Base-by-base conservation (phyloP, 2,888 invertebrate species). In the Latrodectus hesperus region DNA sequence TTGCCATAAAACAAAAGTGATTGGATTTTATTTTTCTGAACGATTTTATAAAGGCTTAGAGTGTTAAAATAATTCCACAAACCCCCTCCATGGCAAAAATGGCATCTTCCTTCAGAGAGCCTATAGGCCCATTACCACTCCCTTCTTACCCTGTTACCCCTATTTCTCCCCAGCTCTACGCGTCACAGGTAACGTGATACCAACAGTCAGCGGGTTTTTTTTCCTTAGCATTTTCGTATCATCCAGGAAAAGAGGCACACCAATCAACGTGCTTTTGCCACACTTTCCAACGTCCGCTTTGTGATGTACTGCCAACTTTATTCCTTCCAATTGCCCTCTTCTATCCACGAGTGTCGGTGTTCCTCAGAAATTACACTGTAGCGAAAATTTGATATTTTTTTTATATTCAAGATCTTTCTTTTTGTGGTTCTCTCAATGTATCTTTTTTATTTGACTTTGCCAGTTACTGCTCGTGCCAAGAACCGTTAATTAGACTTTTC, bases 101-200 rank as follows among this genome's bases (percentile, higher is more conserved):
- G 88, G 88, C 64, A 78, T 83, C 77, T 67, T 78, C 88, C 88
- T 64, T 49, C 60, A 82, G 83, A 79, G 85, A 79, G 53, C 78
- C 83, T 38, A 64, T 75, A 68, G 83, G 82, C 78, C 88, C 88
- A 88, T 88, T 88, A 88, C 68, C 76, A 64, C 60, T 49, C 84
- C 75, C 79, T 74, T 67, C 72, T 64, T 68, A 26, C 84, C 78
- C 64, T 17, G 67, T 80, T 38, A 22, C 80, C 80, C 85, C 52
- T 77, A 52, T 71, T 84, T 84, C 76, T 77, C 84, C 82, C 76
- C 71, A 78, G 67, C 80, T 68, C 55, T 80, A 49, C 77, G 60
- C 77, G 72, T 77, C 75, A 76, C 86, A 87, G 86, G 86, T 87
- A 87, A 87, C 86, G 64, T 51, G 86, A 87, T 87, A 81, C 86